Conservation (phyloP, 2,113 vertebrate genomes). For the Girardinichthys multiradiatus region DNA sequence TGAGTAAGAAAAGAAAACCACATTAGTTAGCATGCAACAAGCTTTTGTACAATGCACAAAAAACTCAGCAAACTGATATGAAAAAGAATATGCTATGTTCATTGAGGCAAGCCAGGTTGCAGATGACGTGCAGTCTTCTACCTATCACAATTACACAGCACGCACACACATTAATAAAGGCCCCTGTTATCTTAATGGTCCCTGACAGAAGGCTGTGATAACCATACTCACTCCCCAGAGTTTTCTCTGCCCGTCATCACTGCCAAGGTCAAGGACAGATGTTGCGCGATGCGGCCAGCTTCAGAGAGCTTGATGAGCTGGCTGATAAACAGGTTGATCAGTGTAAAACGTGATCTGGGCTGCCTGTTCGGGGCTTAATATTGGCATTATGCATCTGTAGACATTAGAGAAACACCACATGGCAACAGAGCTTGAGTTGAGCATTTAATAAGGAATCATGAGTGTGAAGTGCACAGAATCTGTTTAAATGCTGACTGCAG, state of each 20-base stretch:
- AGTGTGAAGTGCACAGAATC: conserved; percentile 12
- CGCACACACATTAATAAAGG: conserved; percentile 19
- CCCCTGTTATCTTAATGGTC: conserved; percentile 19
- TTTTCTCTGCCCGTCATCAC: background rate
- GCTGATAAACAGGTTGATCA: conserved; percentile 6
- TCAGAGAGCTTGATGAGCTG: conserved; percentile 25
- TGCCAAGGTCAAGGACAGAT: conserved; percentile 63
- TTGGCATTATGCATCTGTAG: conserved; percentile 8
- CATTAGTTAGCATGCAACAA: background rate
- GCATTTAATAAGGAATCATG: conserved; percentile 48
- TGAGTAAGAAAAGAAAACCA: background rate
- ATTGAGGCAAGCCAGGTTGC: conserved; percentile 8
- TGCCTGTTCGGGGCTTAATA: conserved; percentile 12
- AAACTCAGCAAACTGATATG: conserved; percentile 1
- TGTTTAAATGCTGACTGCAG: background rate
- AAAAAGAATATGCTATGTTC: conserved; percentile 5
- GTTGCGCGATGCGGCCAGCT: conserved; percentile 17
- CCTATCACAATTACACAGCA: conserved; percentile 24
- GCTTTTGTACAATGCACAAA: background rate
- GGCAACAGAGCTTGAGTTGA: conserved; percentile 2
- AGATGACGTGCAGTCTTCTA: conserved; percentile 2
- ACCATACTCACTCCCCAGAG: conserved; percentile 2
- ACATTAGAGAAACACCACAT: background rate
- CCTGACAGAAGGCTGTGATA: conserved; percentile 32
- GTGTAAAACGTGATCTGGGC: conserved; percentile 14